Percentiles rank a stretch among this genome's conserved stretches.
Conservation (phyloP, 2,113 vertebrate genomes). For the Engystomops pustulosus region DNA sequence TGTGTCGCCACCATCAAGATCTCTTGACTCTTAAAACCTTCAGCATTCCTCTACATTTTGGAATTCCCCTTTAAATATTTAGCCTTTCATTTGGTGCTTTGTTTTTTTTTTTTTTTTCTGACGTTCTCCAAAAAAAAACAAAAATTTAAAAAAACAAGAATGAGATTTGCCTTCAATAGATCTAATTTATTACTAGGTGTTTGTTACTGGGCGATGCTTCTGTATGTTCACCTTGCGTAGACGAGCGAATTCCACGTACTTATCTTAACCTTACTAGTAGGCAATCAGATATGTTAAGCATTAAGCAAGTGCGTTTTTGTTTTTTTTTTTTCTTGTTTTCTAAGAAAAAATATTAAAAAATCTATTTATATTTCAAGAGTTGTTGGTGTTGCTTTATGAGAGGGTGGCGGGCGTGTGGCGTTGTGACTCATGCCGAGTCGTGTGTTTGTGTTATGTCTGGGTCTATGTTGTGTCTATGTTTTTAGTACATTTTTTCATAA, state of each 20-base stretch:
- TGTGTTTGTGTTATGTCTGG: not conserved
- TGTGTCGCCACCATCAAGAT: not conserved
- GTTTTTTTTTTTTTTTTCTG: not conserved
- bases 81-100: slow-evolving; percentile 39
- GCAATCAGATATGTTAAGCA: slow-evolving; percentile 43
- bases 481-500: not conserved
- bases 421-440: not conserved
- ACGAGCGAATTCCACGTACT: slow-evolving; percentile 33
- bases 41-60: not conserved
- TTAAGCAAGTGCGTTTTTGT: slow-evolving; percentile 35
- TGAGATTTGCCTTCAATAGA: slow-evolving; percentile 79
- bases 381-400: not conserved
- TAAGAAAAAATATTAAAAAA: slow-evolving; percentile 39
- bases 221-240: slow-evolving; percentile 9
- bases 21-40: not conserved
- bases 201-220: slow-evolving; percentile 73
- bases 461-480: not conserved
- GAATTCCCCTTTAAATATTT: not conserved
- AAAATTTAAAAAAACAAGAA: slow-evolving; percentile 13
- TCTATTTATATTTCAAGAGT: slow-evolving; percentile 40
- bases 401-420: not conserved
- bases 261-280: slow-evolving; percentile 46
- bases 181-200: slow-evolving; percentile 87
- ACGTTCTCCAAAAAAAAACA: not conserved
- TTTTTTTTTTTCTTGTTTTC: slow-evolving; percentile 44